Conservation (phyloP, 2,888 invertebrate species). For the Mythimna loreyi region DNA sequence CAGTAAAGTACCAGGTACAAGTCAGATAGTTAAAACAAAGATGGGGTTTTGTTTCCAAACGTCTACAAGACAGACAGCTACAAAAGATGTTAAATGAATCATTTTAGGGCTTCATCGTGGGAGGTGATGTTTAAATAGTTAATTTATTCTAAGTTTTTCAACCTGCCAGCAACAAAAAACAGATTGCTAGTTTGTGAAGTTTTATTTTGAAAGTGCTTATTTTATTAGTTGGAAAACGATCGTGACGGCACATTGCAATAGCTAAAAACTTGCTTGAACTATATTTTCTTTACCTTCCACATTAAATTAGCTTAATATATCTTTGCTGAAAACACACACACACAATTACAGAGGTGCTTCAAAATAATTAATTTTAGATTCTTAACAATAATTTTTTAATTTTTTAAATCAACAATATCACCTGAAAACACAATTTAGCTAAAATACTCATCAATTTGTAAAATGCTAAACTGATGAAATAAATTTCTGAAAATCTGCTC, state of each 20-base stretch:
- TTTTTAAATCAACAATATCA: neutral
- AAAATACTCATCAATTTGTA: neutral
- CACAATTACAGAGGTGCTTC: neutral
- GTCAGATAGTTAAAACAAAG: conserved; percentile 82
- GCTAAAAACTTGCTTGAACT: neutral
- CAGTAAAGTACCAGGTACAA: conserved; percentile 70
- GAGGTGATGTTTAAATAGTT: conserved; percentile 67
- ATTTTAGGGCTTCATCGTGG: conserved; percentile 70
- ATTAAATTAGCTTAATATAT: neutral
- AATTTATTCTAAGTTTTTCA: conserved; percentile 50
- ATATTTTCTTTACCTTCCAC: conserved; percentile 4
- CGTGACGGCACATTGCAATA: conserved; percentile 79
- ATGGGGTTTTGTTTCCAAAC: conserved; percentile 71
- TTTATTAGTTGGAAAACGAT: conserved; percentile 69
- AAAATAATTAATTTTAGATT: neutral
- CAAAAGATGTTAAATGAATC: conserved; percentile 60
- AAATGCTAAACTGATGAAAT: neutral
- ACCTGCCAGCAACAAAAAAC: conserved; percentile 66
- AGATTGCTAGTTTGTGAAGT: conserved; percentile 79
- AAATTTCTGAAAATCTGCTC: neutral
- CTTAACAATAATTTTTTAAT: no score
- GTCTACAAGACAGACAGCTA: conserved; percentile 62
- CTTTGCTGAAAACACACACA: conserved; percentile 4
- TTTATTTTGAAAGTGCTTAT: conserved; percentile 7
- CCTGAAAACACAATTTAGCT: neutral